Base-by-base conservation (phyloP, 2,113 vertebrate species). In the Odontophorus gujanensis region DNA sequence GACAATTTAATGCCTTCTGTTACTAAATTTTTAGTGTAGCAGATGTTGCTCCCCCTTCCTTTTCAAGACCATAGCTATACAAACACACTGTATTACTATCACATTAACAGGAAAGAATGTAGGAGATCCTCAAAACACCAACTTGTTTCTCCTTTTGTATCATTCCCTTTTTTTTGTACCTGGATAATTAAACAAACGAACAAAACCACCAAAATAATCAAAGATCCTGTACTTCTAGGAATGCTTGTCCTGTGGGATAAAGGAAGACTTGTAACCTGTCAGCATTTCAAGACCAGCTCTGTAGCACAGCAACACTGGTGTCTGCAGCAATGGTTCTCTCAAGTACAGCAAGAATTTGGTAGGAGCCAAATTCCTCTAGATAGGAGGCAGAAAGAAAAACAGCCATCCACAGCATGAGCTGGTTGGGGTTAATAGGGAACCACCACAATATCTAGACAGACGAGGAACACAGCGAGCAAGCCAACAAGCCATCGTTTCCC, bases 341-440 rank as follows among this genome's bases (percentile, higher is more conserved):
- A 94, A 87, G 77, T 90, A 90, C 48, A 95, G 73, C 40, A 81
- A 86, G 90, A 94, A 85, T 72, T 96, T 66, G 91, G 45, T 45
- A 68, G 2, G 26, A 92, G 82, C 73, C 87, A 92, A 89, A 82
- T 77, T 86, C 78, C 17, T 90, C 28, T 66, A 26, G 8, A 21
- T 38, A 30, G 42, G 6, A 4, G 2, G 6, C 7, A 36, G 36
- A 53, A 53, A 53, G 16, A 9, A 26, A 18, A 17, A 24, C 22
- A 36, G 36, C 43, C 20, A 82, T 20, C 67, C 65, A 68, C 36
- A 74, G 58, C 16, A 89, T 40, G 65, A 77, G 71, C 15, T 66
- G 66, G 59, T 42, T 28, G 32, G 75, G 75, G 55, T n/a, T 0
- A 1, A 51, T 16, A 30, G 59, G 51, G 43, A 82, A 48, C 43